These are phyloP conservation scores for Epicampocera succincta DNA, from an alignment of 2,888 invertebrate species.

Conservation along the genomic window DNA sequence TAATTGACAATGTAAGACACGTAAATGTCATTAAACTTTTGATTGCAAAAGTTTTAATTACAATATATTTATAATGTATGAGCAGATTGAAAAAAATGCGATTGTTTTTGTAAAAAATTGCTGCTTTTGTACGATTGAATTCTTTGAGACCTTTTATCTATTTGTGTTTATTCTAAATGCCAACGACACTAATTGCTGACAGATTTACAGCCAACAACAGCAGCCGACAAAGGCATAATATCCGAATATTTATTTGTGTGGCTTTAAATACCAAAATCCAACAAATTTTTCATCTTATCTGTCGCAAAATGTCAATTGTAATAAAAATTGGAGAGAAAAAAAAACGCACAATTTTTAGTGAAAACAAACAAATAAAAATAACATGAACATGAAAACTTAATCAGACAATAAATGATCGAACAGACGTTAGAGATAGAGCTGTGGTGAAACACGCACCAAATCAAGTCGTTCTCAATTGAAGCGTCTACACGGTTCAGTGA, in stretches of 20 bases:
- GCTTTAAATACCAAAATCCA: slow-evolving; percentile 14
- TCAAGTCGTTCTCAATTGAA: slow-evolving; percentile 51
- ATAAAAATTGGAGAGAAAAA: slow-evolving; percentile 47
- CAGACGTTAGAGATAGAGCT: slow-evolving; percentile 12
- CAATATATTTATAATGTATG: background rate
- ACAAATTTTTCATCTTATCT: slow-evolving; percentile 31
- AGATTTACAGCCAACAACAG: slow-evolving; percentile 25
- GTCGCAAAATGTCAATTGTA: slow-evolving; percentile 40
- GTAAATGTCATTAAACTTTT: slow-evolving; percentile 50
- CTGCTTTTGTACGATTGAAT: background rate
- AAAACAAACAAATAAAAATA: slow-evolving; percentile 17
- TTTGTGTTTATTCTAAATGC: slow-evolving; percentile 41
- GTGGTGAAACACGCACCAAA: slow-evolving; percentile 49
- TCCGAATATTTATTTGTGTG: slow-evolving; percentile 34
- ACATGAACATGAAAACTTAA: slow-evolving; percentile 26
- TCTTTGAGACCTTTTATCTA: slow-evolving; percentile 2
- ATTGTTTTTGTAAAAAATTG: background rate
- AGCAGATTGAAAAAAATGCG: background rate
- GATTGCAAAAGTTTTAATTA: background rate
- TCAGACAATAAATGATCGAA: slow-evolving; percentile 15
- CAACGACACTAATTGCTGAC: slow-evolving; percentile 61
- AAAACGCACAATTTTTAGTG: background rate
- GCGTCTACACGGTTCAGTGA: slow-evolving; percentile 48
- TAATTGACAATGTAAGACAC: too few species aligned
- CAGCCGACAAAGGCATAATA: slow-evolving; percentile 47